Evolutionary conservation across 2,797 vertebrate species (phyloP), one percentile per base, ranked within the genome.

Genomic region (Ctenochaetus hawaiiensis): DNA sequence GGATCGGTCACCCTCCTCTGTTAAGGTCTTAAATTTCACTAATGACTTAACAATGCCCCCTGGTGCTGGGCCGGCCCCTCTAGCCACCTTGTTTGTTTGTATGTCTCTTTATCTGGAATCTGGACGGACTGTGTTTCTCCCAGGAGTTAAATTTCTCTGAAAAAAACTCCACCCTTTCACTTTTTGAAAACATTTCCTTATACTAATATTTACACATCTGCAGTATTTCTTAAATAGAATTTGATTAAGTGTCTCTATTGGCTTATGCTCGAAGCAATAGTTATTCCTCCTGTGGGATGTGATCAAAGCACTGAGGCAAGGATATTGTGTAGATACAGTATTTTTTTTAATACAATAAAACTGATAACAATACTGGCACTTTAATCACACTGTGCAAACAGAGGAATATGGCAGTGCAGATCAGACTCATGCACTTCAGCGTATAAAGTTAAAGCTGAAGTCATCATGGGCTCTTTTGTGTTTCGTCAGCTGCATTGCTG

Each of bases 21-120:
- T 84, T 80, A 57, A 83, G 77, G 88, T 93, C 89, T 94, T 93
- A 94, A 89, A 91, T 94, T 95, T 95, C 94, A 90, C 91, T 93
- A 94, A 95, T 94, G 93, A 93, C 91, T 94, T 95, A 94, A 95
- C 90, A 88, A 94, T 90, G 86, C 92, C 93, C 93, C 93, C 92
- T 90, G 91, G 81, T 89, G 91, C 87, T 86, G 60, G 48, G 54
- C 81, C 45, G 80, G 82, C 78, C 86, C 87, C 65, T 39, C 70
- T 47, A 66, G 82, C 70, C 77, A 83, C 80, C 77, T 86, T 93
- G 86, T 89, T 92, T 94, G 88, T 93, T 91, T 93, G 89, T 92
- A 88, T 93, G 91, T 89, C 84, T 92, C 74, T 90, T 89, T 78
- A 80, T 82, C 80, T 85, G 74, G 76, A 91, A 88, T 87, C 81